These are phyloP conservation scores for Phoronis australis DNA, from an alignment of 2,888 invertebrate genomes.

Conservation along the genomic window DNA sequence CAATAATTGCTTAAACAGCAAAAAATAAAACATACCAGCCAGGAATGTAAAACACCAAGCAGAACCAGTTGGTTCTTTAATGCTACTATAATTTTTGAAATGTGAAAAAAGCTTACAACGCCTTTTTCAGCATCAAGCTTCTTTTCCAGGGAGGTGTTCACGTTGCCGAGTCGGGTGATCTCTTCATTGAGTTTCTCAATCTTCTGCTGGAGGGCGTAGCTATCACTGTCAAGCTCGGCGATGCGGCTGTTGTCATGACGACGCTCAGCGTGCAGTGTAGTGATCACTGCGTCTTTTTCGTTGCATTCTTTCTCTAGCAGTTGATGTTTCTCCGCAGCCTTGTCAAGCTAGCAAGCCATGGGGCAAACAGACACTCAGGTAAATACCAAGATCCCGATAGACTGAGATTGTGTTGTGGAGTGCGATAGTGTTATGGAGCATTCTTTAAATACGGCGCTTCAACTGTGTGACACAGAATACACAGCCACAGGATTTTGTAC, in stretches of 20 bases:
- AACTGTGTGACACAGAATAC: too few relatives aligned
- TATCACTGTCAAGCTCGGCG: slow-evolving; percentile 21
- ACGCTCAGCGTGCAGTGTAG: slow-evolving; percentile 23
- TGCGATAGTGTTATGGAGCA: too few relatives aligned
- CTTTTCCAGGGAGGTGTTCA: slow-evolving; percentile 25
- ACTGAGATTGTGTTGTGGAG: neutral
- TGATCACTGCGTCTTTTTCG: slow-evolving; percentile 26
- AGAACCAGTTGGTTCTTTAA: too few relatives aligned
- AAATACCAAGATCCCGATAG: neutral
- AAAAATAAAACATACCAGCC: too few relatives aligned
- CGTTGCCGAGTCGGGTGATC: slow-evolving; percentile 21
- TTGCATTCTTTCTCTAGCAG: slow-evolving; percentile 19
- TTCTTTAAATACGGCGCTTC: too few relatives aligned
- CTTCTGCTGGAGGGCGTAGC: slow-evolving; percentile 21
- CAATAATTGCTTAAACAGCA: too few relatives aligned
- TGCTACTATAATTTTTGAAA: neutral
- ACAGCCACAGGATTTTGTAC: too few relatives aligned
- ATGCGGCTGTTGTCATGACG: slow-evolving; percentile 17
- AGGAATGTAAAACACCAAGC: too few relatives aligned
- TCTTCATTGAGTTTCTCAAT: slow-evolving; percentile 28
- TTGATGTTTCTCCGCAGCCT: slow-evolving; percentile 20
- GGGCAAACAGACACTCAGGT: too few relatives aligned
- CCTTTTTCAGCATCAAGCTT: slow-evolving; percentile 24
- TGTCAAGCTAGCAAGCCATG: too few relatives aligned
- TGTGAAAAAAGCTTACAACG: slow-evolving; percentile 16